phyloP scores from a whole-genome alignment of 2,113 vertebrate genomes.

The Forbesichthys agassizii region DNA sequence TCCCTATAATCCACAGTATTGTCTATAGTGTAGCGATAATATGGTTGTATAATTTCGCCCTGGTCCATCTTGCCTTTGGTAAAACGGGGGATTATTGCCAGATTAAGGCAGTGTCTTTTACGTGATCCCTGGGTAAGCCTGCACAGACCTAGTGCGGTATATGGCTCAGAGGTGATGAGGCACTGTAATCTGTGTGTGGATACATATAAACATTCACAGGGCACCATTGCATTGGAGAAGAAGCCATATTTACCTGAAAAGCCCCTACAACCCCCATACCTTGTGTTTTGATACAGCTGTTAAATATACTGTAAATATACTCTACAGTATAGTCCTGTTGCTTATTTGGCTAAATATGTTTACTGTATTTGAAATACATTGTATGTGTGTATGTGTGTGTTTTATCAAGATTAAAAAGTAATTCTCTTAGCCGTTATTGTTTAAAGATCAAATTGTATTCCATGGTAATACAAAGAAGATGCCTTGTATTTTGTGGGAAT shows the following conservation, averaged over 20 bases:
- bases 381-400: too few relatives aligned
- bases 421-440: too few relatives aligned
- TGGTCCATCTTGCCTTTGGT: conserved; percentile 62
- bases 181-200: conserved; percentile 67
- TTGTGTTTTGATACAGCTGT: conserved; percentile 36
- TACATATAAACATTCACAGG: conserved; percentile 66
- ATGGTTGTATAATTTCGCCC: conserved; percentile 63
- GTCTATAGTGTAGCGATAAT: conserved; percentile 53
- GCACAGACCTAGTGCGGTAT: conserved; percentile 50
- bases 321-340: neutral
- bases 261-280: conserved; percentile 36
- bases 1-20: conserved; percentile 30
- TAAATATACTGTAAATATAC: conserved; percentile 1
- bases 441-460: too few relatives aligned
- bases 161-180: conserved; percentile 75
- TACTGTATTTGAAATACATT: neutral
- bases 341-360: neutral
- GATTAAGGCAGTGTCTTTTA: conserved; percentile 79
- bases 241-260: conserved; percentile 59
- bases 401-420: too few relatives aligned
- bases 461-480: too few relatives aligned
- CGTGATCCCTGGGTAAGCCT: conserved; percentile 74
- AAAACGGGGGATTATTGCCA: conserved; percentile 80
- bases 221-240: conserved; percentile 58
- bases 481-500: too few relatives aligned